Percentiles rank a stretch among this genome's conserved stretches.
Conservation (phyloP, 1,140 invertebrate genomes). For the Cotesia chilonis region DNA sequence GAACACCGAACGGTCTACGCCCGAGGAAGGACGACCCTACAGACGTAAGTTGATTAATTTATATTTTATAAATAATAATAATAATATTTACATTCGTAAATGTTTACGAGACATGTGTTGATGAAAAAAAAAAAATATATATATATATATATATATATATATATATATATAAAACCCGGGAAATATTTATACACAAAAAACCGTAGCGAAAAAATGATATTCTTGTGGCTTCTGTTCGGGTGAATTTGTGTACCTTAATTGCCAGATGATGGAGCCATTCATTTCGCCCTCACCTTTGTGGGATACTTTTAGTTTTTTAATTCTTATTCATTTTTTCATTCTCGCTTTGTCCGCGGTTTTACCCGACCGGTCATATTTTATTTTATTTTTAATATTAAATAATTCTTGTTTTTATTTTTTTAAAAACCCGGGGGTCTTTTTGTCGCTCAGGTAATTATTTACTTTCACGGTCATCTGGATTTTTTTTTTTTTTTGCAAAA, state of each 20-base stretch:
- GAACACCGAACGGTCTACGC: conserved; percentile 67
- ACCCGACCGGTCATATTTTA: conserved; percentile 22
- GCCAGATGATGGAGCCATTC: conserved; percentile 61
- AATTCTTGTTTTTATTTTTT: conserved; percentile 12
- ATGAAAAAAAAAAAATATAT: no score
- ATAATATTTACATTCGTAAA: background rate
- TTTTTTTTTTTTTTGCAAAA: no score
- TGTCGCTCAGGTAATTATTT: conserved; percentile 33
- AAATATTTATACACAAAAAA: background rate
- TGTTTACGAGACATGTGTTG: no score
- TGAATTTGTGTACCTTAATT: conserved; percentile 53
- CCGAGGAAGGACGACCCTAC: conserved; percentile 67
- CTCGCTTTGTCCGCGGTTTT: conserved; percentile 34
- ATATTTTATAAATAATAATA: conserved; percentile 13
- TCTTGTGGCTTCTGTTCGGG: conserved; percentile 6
- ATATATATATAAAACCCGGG: background rate
- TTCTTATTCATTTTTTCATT: conserved; percentile 18
- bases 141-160: no score
- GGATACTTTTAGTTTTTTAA: conserved; percentile 18
- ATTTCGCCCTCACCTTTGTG: conserved; percentile 50
- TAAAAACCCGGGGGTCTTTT: conserved; percentile 47
- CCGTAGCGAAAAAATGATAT: conserved; percentile 11
- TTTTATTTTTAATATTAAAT: conserved; percentile 33
- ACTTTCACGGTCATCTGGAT: no score
- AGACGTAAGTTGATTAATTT: conserved; percentile 63